A percentile compares a stretch with the other conserved stretches of the same genome.
phyloP scores from a whole-genome alignment of 2,797 vertebrate genomes.

The Eremophila alpestris region DNA sequence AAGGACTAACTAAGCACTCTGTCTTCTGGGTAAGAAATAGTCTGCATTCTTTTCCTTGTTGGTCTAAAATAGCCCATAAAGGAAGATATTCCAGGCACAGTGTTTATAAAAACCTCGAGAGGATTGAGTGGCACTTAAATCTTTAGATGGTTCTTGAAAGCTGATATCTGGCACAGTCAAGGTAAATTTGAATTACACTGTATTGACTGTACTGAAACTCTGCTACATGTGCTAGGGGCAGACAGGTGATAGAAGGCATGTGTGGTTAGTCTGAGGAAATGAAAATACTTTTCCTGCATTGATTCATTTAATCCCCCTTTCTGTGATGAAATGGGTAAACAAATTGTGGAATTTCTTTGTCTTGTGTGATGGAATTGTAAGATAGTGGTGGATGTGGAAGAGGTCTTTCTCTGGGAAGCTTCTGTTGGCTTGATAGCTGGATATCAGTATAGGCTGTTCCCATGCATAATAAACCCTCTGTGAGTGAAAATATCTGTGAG shows the following conservation, averaged over 20 bases:
- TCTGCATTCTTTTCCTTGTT: background rate
- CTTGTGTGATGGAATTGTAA: background rate
- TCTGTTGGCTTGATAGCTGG: background rate
- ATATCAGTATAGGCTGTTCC: background rate
- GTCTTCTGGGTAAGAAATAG: background rate
- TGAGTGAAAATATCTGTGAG: background rate
- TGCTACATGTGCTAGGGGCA: background rate
- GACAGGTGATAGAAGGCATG: background rate
- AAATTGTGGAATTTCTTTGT: background rate
- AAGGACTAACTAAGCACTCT: background rate
- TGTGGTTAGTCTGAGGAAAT: background rate
- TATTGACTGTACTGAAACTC: background rate
- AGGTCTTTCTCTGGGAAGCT: background rate
- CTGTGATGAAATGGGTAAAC: background rate
- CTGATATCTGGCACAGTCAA: background rate
- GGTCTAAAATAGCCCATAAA: background rate
- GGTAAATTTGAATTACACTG: background rate
- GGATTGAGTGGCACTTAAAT: background rate
- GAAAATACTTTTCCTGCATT: background rate
- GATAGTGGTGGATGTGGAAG: background rate
- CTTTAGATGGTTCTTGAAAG: background rate
- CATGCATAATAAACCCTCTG: background rate
- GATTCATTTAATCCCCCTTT: background rate
- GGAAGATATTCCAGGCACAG: background rate
- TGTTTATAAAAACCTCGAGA: constrained; percentile 27